Percentiles rank a stretch among this genome's conserved stretches.
Evolutionary conservation across 1,140 invertebrate genomes (phyloP).

Genomic region (Apis cerana): DNA sequence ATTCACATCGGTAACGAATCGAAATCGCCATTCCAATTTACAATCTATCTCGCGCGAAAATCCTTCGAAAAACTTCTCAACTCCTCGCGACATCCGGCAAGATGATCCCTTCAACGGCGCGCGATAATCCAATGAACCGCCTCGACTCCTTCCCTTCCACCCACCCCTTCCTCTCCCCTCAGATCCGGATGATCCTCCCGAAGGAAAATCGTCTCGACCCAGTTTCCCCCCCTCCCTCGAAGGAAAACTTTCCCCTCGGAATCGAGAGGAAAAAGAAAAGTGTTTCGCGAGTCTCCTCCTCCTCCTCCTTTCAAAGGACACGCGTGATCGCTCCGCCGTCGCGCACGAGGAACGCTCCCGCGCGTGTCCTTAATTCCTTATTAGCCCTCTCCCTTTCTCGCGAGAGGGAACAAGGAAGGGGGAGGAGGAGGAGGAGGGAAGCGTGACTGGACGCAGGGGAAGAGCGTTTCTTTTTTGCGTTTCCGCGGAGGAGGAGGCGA

Average conservation of each 20-base stretch:
- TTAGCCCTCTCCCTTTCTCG: slow-evolving; percentile 30
- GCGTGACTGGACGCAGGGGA: slow-evolving; percentile 53
- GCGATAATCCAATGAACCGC: slow-evolving; percentile 23
- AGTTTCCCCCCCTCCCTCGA: not conserved
- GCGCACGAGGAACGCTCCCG: slow-evolving; percentile 8
- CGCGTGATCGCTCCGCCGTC: not conserved
- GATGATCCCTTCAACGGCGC: slow-evolving; percentile 3
- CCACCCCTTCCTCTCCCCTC: not conserved
- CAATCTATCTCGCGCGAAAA: not conserved
- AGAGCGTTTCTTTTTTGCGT: slow-evolving; percentile 61
- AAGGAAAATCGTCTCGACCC: slow-evolving; percentile 36
- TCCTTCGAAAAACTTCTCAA: not conserved
- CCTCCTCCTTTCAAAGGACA: slow-evolving; percentile 11
- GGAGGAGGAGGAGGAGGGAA: not conserved
- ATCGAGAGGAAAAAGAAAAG: slow-evolving; percentile 4
- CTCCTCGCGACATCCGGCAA: slow-evolving; percentile 1
- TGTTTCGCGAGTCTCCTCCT: slow-evolving; percentile 23
- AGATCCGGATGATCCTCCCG: not conserved
- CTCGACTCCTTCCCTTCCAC: not conserved
- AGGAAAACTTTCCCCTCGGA: slow-evolving; percentile 18
- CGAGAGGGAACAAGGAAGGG: not conserved
- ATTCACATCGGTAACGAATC: no score
- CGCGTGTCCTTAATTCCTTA: slow-evolving; percentile 67
- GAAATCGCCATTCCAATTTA: no score
- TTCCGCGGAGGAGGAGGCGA: slow-evolving; percentile 61